phyloP scores from a whole-genome alignment of 2,797 vertebrate species.

The Mastacembelus armatus region DNA sequence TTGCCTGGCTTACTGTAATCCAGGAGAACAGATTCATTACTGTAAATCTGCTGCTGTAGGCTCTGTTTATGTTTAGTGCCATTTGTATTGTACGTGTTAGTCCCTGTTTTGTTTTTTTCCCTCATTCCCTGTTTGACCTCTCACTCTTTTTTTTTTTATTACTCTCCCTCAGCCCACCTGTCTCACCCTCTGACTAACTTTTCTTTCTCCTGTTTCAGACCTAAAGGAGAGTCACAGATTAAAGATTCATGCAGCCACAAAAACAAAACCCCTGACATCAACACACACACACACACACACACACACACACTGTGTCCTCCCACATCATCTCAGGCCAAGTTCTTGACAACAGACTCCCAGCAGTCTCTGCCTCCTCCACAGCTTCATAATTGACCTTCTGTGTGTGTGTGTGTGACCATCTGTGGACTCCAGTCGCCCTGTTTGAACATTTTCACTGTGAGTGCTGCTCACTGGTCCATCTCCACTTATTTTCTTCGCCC shows the following conservation, averaged over 20 bases:
- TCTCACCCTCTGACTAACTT: constrained; percentile 3
- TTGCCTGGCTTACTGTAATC: constrained; percentile 46
- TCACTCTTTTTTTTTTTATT: neutral
- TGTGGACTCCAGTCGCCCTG: constrained; percentile 54
- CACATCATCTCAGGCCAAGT: constrained; percentile 66
- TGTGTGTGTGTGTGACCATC: constrained; percentile 58
- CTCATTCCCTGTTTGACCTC: neutral
- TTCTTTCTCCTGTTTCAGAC: constrained; percentile 16
- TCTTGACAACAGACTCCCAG: constrained; percentile 71
- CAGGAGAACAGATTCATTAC: constrained; percentile 44
- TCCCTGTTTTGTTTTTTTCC: constrained; percentile 13
- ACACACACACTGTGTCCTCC: constrained; percentile 40
- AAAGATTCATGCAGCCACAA: constrained; percentile 23
- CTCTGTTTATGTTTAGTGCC: constrained; percentile 30
- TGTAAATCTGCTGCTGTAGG: constrained; percentile 24
- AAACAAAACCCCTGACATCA: constrained; percentile 19
- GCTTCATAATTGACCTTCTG: constrained; percentile 68
- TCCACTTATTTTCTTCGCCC: constrained; percentile 34
- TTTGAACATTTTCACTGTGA: constrained; percentile 43
- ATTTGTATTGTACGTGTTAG: constrained; percentile 19
- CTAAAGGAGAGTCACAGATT: constrained; percentile 25
- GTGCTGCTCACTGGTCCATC: constrained; percentile 27
- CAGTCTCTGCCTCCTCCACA: constrained; percentile 66
- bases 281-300: constrained; percentile 17
- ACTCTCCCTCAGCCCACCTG: constrained; percentile 22